Percentiles rank a stretch among this genome's conserved stretches.
Evolutionary conservation across 2,797 vertebrate species (phyloP).

Genomic region (Nyctalus aviator): DNA sequence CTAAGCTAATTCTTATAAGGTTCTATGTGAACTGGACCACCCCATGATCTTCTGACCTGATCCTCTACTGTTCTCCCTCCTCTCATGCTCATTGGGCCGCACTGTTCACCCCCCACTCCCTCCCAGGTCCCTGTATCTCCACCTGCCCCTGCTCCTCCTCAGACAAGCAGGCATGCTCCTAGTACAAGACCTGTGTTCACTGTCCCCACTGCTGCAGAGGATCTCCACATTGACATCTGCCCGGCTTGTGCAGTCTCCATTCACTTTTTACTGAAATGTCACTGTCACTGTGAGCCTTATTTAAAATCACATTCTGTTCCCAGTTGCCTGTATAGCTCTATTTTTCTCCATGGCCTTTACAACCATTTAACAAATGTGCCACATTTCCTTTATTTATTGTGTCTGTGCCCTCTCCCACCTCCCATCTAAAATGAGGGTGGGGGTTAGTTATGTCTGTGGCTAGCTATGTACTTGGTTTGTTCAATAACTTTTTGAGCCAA

Average conservation of each 20-base stretch:
- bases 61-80: fast-evolving
- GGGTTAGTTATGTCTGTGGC: neutral
- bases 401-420: neutral
- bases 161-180: neutral
- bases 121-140: neutral
- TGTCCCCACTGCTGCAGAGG: neutral
- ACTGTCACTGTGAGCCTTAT: neutral
- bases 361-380: neutral
- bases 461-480: neutral
- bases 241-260: neutral
- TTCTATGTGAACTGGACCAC: neutral
- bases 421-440: neutral
- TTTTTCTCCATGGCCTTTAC: neutral
- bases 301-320: neutral
- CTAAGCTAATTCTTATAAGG: neutral
- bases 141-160: neutral
- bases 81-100: neutral
- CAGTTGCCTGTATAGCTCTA: neutral
- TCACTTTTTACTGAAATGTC: neutral
- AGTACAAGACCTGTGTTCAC: neutral
- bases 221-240: neutral
- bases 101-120: too few species aligned
- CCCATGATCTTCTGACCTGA: neutral
- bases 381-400: neutral
- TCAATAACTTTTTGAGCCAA: neutral